These are phyloP conservation scores for Drosophila fulvimacula DNA, from an alignment of 2,888 invertebrate species.

Conservation along the genomic window DNA sequence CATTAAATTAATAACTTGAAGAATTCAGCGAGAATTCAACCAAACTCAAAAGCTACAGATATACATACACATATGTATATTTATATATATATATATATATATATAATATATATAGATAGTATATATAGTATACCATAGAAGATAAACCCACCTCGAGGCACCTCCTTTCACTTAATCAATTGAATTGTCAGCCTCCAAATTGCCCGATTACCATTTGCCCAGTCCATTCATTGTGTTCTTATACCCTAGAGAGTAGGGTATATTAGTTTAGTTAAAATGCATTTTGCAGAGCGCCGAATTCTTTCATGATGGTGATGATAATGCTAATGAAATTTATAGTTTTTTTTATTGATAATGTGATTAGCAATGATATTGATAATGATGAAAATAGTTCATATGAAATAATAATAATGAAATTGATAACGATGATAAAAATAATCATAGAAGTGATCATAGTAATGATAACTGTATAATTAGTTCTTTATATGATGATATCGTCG, in stretches of 20 bases:
- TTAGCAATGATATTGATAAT: neutral
- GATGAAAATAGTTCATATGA: neutral
- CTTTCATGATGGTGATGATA: neutral
- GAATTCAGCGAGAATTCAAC: conserved; percentile 32
- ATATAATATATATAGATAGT: too few species aligned
- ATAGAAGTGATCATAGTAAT: neutral
- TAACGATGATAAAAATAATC: neutral
- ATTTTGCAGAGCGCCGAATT: too few species aligned
- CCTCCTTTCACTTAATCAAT: conserved; percentile 61
- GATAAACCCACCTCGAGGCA: conserved; percentile 41
- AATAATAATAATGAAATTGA: neutral
- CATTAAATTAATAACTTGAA: conserved; percentile 77
- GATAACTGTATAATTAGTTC: neutral
- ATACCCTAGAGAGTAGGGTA: neutral
- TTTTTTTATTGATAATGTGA: neutral
- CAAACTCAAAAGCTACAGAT: conserved; percentile 27
- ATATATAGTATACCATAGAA: conserved; percentile 8
- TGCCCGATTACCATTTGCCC: conserved; percentile 50
- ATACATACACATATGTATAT: conserved; percentile 3
- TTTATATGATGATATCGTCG: neutral
- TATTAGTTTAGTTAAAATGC: neutral
- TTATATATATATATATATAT: conserved; percentile 8
- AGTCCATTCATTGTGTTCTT: conserved; percentile 26
- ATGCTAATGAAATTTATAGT: neutral
- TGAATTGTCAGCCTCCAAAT: conserved; percentile 63